These are phyloP conservation scores for Poeciliopsis presidionis DNA, from an alignment of 2,797 vertebrate species.

Conservation along the genomic window DNA sequence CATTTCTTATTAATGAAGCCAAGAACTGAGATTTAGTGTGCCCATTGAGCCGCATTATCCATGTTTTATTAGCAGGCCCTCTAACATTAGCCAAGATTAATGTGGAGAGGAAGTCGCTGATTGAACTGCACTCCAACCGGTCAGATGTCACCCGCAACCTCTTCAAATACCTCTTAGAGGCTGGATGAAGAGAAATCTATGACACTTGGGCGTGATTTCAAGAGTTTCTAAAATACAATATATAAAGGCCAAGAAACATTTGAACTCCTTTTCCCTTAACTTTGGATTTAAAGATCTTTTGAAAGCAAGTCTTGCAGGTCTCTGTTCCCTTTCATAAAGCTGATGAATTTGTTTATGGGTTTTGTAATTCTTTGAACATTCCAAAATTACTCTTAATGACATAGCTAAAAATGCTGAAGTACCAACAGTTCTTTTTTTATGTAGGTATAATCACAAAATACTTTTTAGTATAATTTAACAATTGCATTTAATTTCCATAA, in stretches of 20 bases:
- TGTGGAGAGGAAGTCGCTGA: slow-evolving; percentile 44
- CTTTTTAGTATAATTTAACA: not conserved
- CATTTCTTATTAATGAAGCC: slow-evolving; percentile 32
- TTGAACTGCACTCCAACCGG: slow-evolving; percentile 47
- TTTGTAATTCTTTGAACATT: not conserved
- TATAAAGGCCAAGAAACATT: not conserved
- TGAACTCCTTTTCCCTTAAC: not conserved
- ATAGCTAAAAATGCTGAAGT: not conserved
- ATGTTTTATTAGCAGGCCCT: slow-evolving; percentile 47
- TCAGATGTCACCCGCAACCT: slow-evolving; percentile 40
- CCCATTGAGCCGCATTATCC: slow-evolving; percentile 35
- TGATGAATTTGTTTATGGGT: not conserved
- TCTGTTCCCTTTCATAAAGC: not conserved
- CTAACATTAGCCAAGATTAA: slow-evolving; percentile 54
- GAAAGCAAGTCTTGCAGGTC: not conserved
- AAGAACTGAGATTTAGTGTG: slow-evolving; percentile 30
- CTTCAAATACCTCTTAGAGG: slow-evolving; percentile 6
- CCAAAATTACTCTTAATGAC: no score
- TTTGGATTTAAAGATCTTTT: not conserved
- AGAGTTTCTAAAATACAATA: not conserved
- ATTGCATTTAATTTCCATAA: not conserved
- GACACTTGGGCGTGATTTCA: not conserved
- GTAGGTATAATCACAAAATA: not conserved
- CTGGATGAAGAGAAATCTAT: slow-evolving; percentile 12
- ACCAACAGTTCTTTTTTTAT: not conserved